phyloP scores from a whole-genome alignment of 92 coral and sea anemone species.

The Parazoanthus darwini region DNA sequence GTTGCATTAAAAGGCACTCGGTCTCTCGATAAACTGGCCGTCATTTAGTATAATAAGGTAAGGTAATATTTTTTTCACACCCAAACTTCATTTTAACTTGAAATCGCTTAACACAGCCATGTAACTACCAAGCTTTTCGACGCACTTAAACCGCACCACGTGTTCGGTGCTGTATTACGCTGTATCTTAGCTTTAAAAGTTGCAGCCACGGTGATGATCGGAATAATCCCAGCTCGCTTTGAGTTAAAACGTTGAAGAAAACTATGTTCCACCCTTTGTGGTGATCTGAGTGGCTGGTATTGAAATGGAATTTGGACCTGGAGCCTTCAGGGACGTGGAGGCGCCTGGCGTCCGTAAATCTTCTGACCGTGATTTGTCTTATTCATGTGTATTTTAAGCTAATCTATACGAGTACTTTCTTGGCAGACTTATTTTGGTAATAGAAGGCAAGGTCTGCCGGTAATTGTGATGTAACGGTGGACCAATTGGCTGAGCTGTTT shows the following conservation, averaged over 20 bases:
- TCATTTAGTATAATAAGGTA: not conserved
- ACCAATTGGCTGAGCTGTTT: too few species aligned
- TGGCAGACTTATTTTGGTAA: too few species aligned
- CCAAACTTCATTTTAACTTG: not conserved
- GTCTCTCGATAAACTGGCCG: not conserved
- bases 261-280: constrained; percentile 60
- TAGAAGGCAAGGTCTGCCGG: too few species aligned
- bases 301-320: too few species aligned
- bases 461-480: too few species aligned
- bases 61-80: not conserved
- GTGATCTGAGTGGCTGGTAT: constrained; percentile 50
- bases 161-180: not conserved
- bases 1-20: too few species aligned
- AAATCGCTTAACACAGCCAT: not conserved
- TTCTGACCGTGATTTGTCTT: too few species aligned
- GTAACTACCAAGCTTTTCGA: not conserved
- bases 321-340: too few species aligned
- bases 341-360: too few species aligned
- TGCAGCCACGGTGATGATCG: constrained; percentile 72
- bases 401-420: too few species aligned
- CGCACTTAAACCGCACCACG: not conserved
- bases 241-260: constrained; percentile 77
- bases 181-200: not conserved
- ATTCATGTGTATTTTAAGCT: too few species aligned
- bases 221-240: constrained; percentile 96